A percentile compares a stretch with the other conserved stretches of the same genome.
These are phyloP conservation scores for Macrosteles quadrilineatus DNA, from an alignment of 1,140 invertebrate genomes.

Conservation along the genomic window DNA sequence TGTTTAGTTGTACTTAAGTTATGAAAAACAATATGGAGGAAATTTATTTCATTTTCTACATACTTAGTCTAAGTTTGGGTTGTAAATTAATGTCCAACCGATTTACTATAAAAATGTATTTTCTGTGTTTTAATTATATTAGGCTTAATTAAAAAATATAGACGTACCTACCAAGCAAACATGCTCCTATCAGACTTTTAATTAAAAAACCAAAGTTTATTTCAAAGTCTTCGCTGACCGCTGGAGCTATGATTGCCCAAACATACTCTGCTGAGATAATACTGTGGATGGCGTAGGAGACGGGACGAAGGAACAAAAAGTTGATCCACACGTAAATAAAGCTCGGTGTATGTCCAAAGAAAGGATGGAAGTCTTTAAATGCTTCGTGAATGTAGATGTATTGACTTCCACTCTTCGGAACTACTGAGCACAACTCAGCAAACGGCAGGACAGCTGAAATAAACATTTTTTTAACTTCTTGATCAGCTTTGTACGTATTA, in stretches of 20 bases:
- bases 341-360: not conserved
- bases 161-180: not conserved
- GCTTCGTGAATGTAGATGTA: slow-evolving; percentile 16
- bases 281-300: not conserved
- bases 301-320: slow-evolving; percentile 1
- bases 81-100: too few relatives aligned
- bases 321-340: slow-evolving; percentile 14
- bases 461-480: too few relatives aligned
- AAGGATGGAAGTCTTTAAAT: slow-evolving; percentile 6
- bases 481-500: too few relatives aligned
- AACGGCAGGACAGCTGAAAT: slow-evolving; percentile 7
- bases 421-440: not conserved
- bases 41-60: too few relatives aligned
- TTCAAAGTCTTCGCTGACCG: not conserved
- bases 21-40: too few relatives aligned
- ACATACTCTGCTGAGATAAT: not conserved
- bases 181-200: not conserved
- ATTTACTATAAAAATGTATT: too few relatives aligned
- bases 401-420: not conserved
- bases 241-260: not conserved
- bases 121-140: too few relatives aligned
- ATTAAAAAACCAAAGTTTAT: not conserved
- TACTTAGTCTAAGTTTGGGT: too few relatives aligned
- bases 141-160: too few relatives aligned
- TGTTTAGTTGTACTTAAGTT: too few relatives aligned